phyloP scores from a whole-genome alignment of 2,797 vertebrate species.

The Percopsis omiscomaycus region DNA sequence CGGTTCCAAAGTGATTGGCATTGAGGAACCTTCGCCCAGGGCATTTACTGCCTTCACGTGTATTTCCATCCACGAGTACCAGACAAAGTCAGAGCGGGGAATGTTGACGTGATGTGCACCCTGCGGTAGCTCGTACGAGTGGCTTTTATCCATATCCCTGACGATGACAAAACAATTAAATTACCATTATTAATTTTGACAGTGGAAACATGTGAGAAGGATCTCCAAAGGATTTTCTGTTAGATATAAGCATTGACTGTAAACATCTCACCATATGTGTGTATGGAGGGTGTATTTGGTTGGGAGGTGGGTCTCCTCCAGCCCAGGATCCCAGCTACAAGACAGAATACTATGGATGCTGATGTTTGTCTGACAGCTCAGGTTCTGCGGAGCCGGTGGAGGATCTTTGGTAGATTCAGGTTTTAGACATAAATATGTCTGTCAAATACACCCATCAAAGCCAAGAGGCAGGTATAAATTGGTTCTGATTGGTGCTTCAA shows the following conservation, averaged over 20 bases:
- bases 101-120: conserved; percentile 71
- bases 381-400: conserved; percentile 78
- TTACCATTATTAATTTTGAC: too few species aligned
- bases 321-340: conserved; percentile 84
- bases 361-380: conserved; percentile 84
- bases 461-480: too few species aligned
- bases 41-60: conserved; percentile 81
- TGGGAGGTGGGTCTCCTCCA: conserved; percentile 63
- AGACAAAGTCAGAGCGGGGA: conserved; percentile 70
- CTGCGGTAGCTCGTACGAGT: conserved; percentile 39
- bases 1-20: conserved; percentile 77
- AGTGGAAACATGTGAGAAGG: not conserved
- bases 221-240: not conserved
- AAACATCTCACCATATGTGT: conserved; percentile 53
- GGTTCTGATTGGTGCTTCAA: too few species aligned
- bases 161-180: conserved; percentile 31
- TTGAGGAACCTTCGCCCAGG: conserved; percentile 75
- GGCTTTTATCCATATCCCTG: conserved; percentile 40
- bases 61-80: conserved; percentile 77
- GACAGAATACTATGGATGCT: conserved; percentile 58
- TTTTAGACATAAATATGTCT: not conserved
- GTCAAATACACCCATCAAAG: too few species aligned
- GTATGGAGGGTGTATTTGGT: conserved; percentile 73
- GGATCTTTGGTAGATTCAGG: conserved; percentile 71
- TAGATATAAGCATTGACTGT: not conserved